Base-by-base conservation (phyloP, 2,797 vertebrate species). In the Chanos chanos region DNA sequence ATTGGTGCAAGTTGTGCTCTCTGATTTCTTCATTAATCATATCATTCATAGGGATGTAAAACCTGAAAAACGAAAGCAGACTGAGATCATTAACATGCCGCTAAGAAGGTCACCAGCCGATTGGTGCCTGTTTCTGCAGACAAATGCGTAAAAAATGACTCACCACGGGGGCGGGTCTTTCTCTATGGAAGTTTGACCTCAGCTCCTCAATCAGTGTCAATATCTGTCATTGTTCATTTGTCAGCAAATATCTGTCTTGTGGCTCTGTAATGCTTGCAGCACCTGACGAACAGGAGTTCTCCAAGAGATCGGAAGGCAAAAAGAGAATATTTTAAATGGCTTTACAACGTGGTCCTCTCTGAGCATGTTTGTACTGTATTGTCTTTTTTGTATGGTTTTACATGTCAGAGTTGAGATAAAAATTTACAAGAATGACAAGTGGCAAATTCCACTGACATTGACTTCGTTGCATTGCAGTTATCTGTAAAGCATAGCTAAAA, bases 11-110 rank as follows among this genome's bases (percentile, higher is more conserved):
- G 30, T 44, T 40, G 30, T 61, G 58, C 25, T 30, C 51, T 59
- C 34, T 61, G 56, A 61, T 64, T 60, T 63, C 18, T 44, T 58
- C 59, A 65, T 78, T 77, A 77, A 75, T 78, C 76, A 77, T 45
- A 60, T 36, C 7, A 41, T 36, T 48, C 58, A 57, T 6, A 47
- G 58, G 47, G 15, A 56, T 52, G 31, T 70, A 53, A 64, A 37
- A 39, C 34, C 4, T 15, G 54, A 55, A 52, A 51, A 54, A 60
- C 61, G 59, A 8, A 12, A 16, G 48, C 37, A 61, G 56, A 67
- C n/a, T 68, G 16, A 72, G 74, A 71, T 71, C 61, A 70, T 76
- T 70, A 67, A 28, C 25, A 52, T 51, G 52, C 19, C 49, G 68
- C 72, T 74, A 71, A 72, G n/a, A n/a, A n/a, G 71, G 74, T 78